Percentiles rank a stretch among this genome's conserved stretches.
phyloP scores from a whole-genome alignment of 2,888 invertebrate genomes.

The Habroteleia sp. region DNA sequence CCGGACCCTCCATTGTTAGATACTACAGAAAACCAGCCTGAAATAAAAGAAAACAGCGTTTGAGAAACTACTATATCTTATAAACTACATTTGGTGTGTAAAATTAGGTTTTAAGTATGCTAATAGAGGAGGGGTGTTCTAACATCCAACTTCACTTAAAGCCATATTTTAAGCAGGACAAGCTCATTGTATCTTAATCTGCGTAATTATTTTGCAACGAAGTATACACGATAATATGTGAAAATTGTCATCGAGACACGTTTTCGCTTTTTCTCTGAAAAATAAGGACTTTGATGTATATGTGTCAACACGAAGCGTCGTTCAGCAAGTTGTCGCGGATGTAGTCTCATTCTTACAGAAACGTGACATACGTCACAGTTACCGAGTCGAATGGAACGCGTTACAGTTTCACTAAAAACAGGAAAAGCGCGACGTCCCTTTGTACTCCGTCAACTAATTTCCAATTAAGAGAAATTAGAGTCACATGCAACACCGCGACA shows the following conservation, averaged over 20 bases:
- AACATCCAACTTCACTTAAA: conserved; percentile 25
- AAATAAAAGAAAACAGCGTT: conserved; percentile 64
- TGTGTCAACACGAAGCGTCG: conserved; percentile 60
- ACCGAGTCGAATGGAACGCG: conserved; percentile 64
- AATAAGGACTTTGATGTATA: conserved; percentile 59
- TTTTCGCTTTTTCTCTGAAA: conserved; percentile 68
- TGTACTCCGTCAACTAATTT: conserved; percentile 15
- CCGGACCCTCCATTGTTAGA: conserved; percentile 77
- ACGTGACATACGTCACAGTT: conserved; percentile 70
- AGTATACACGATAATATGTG: conserved; percentile 9
- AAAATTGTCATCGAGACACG: conserved; percentile 28
- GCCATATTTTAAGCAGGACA: background rate
- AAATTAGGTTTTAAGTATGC: too few species aligned
- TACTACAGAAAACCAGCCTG: conserved; percentile 79
- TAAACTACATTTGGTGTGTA: too few species aligned
- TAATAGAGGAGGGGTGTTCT: too few species aligned
- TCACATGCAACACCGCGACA: background rate
- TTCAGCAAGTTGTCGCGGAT: conserved; percentile 40
- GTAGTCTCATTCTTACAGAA: conserved; percentile 59
- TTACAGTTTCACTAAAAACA: conserved; percentile 59
- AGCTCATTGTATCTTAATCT: conserved; percentile 17
- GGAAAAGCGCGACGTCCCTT: conserved; percentile 36
- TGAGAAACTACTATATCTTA: too few species aligned
- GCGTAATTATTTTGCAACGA: conserved; percentile 15
- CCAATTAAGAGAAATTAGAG: conserved; percentile 34